Evolutionary conservation across 1,140 invertebrate genomes (phyloP), one percentile per base, ranked within the genome.

Genomic region (Goniozus legneri): DNA sequence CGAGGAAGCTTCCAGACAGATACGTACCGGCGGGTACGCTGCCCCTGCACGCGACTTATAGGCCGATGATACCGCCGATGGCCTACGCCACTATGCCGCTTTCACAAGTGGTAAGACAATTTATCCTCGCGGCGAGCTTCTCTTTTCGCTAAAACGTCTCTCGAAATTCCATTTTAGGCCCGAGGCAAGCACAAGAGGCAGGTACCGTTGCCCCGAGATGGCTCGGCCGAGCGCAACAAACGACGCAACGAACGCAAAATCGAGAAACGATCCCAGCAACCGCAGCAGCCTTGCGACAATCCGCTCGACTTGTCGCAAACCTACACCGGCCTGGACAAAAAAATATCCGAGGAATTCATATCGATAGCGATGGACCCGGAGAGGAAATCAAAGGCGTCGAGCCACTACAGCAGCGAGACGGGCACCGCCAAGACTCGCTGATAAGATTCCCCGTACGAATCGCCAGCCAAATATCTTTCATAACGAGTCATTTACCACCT

Each of bases 261-360:
- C n/a, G n/a, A n/a, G n/a, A n/a, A n/a, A n/a, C n/a, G n/a, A n/a
- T n/a, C n/a, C n/a, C n/a, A n/a, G n/a, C n/a, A n/a, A n/a, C n/a
- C n/a, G 14, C 61, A 51, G 20, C 64, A 31, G n/a, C 56, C 66
- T 13, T 64, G 56, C 7, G 69, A 71, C 37, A 69, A 74, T 38
- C 67, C 71, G 38, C 53, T 71, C 0, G 76, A 79, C 49, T 58
- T 81, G n/a, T 69, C 77, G 2, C 73, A 71, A 35, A 79, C 79
- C 2, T 82, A 81, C 49, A 81, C 79, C 1, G 80, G 80, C n/a
- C 60, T 82, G 31, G 80, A 82, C 52, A 73, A 80, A 30, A 78
- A 73, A 53, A 76, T 81, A 14, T 80, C 79, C 1, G 80, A 81
- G 44, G 79, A 80, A 49, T 82, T 81, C 51, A 82, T 82, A 31